A percentile compares a stretch with the other conserved stretches of the same genome.
These are phyloP conservation scores for Chouioia cunea DNA, from an alignment of 2,888 invertebrate species.

Conservation along the genomic window DNA sequence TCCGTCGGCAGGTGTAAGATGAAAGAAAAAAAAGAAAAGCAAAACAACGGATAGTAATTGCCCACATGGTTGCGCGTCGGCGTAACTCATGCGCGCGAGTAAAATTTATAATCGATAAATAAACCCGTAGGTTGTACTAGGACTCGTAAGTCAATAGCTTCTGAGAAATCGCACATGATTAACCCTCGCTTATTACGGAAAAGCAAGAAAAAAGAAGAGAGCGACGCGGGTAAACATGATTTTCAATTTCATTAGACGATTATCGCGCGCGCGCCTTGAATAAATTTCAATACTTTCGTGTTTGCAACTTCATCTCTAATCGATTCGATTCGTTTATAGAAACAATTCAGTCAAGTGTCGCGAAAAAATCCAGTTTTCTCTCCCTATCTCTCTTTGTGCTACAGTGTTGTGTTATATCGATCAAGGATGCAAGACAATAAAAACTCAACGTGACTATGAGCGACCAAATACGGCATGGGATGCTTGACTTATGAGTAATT, in stretches of 20 bases:
- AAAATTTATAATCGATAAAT: conserved; percentile 32
- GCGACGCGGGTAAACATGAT: conserved; percentile 33
- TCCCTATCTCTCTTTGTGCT: too few relatives aligned
- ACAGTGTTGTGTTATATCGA: too few relatives aligned
- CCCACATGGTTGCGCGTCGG: neutral
- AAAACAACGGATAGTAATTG: neutral
- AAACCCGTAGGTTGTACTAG: neutral
- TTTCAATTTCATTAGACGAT: conserved; percentile 47
- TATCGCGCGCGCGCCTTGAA: conserved; percentile 24
- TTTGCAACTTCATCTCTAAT: too few relatives aligned
- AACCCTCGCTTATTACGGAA: conserved; percentile 13
- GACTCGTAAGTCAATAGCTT: conserved; percentile 13
- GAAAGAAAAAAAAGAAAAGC: too few relatives aligned
- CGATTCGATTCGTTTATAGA: conserved; percentile 31
- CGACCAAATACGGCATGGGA: too few relatives aligned
- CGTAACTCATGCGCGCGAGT: neutral
- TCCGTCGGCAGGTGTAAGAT: too few relatives aligned
- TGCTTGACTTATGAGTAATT: too few relatives aligned
- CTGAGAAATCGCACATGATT: conserved; percentile 33
- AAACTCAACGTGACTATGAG: too few relatives aligned
- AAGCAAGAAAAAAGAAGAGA: neutral
- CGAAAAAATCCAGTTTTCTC: too few relatives aligned
- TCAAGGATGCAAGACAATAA: too few relatives aligned
- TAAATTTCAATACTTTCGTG: too few relatives aligned
- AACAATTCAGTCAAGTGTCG: too few relatives aligned